Conservation (phyloP, 2,888 invertebrate genomes). For the Nemurella pictetii region DNA sequence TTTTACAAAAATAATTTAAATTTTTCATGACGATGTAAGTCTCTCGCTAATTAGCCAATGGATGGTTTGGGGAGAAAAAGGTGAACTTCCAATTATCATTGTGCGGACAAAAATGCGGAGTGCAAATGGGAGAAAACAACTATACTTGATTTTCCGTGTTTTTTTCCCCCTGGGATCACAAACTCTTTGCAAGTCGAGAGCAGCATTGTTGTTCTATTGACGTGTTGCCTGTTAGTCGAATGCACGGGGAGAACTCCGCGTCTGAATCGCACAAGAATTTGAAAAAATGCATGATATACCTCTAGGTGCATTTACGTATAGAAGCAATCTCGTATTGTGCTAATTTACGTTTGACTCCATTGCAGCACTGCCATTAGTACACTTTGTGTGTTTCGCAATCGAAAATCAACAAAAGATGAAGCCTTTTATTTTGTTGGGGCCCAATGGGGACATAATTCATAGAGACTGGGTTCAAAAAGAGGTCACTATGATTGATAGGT, state of each 20-base stretch:
- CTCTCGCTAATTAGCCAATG: neutral
- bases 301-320: neutral
- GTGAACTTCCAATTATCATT: neutral
- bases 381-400: neutral
- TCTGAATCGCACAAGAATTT: neutral
- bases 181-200: neutral
- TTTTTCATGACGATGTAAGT: no score
- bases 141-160: neutral
- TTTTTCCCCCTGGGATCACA: neutral
- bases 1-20: no score
- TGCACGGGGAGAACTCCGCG: neutral
- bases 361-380: neutral
- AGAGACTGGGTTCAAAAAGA: neutral
- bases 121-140: neutral
- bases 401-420: neutral
- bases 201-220: neutral
- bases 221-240: neutral
- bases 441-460: neutral
- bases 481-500: neutral
- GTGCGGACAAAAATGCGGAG: neutral
- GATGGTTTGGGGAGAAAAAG: neutral
- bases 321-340: neutral
- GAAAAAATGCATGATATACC: neutral
- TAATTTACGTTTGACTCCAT: neutral
- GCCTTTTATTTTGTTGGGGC: neutral